Evolutionary conservation across 2,888 invertebrate genomes (phyloP), one percentile per base, ranked within the genome.

Genomic region (Himalopsyche kuldschensis): DNA sequence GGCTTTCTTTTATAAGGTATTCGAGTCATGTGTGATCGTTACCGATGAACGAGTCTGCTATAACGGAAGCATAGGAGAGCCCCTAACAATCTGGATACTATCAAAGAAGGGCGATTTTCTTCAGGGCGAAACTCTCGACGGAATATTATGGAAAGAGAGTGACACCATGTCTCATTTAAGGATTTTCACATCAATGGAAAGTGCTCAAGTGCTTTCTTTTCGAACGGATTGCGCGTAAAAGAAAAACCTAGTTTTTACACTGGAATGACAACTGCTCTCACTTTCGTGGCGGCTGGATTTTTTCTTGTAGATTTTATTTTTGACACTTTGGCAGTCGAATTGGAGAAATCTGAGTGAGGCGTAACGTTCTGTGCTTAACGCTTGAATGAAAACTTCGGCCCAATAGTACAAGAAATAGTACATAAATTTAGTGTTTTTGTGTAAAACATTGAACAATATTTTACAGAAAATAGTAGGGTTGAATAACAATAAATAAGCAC

Each of bases 11-110:
- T 48, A 63, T 32, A 63, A 48, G 48, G 75, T 20, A 84, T 84
- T 84, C 82, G 35, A 82, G 81, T 82, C 82, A 84, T 82, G 84
- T 82, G 77, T 84, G 84, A 82, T 82, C 84, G 81, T 84, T 84
- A 82, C 46, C 81, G 78, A 80, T 63, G 80, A 81, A 76, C 79
- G 82, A 78, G 48, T 69, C 79, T 55, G 47, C 35, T 47, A 48
- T 55, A 84, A 81, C 32, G 79, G 79, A 81, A 69, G 75, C 81
- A 79, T 35, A 41, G 35, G 75, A 69, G 47, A 83, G 46, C 11
- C 78, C 31, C 35, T 35, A 32, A 78, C 83, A 78, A 69, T 81
- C 81, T 79, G 82, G 84, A 55, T 78, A 77, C 77, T 75, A 80
- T 81, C 83, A 77, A 48, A 47, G 75, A 41, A 46, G 15, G 27